Evolutionary conservation across 2,113 vertebrate genomes (phyloP).

Genomic region (Hirundichthys speculiger): DNA sequence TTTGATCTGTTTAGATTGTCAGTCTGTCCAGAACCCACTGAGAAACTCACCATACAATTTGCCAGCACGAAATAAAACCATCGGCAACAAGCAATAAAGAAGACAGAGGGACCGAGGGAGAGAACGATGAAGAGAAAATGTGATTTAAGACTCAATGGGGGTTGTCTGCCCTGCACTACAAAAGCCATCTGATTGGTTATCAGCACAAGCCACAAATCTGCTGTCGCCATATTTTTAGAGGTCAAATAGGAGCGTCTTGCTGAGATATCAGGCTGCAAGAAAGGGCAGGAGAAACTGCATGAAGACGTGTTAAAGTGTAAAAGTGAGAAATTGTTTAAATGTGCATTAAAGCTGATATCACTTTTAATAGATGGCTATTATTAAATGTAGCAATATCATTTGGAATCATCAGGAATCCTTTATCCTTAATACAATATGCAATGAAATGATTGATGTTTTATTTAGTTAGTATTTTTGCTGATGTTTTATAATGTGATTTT

Average conservation of each 20-base stretch:
- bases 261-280: constrained; percentile 38
- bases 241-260: constrained; percentile 63
- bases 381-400: no score
- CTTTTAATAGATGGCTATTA: no score
- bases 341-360: background rate
- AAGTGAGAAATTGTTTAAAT: constrained; percentile 26
- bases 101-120: constrained; percentile 47
- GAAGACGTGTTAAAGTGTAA: constrained; percentile 9
- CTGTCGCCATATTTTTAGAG: constrained; percentile 70
- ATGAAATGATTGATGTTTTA: no score
- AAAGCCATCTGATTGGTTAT: constrained; percentile 72
- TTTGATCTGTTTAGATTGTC: constrained; percentile 20
- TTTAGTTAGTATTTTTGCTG: background rate
- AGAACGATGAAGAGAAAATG: constrained; percentile 60
- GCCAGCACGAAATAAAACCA: constrained; percentile 60
- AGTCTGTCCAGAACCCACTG: constrained; percentile 11
- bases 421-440: no score
- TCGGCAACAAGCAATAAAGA: constrained; percentile 61
- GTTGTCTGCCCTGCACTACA: constrained; percentile 51
- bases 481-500: background rate
- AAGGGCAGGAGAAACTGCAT: background rate
- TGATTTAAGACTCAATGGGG: constrained; percentile 64
- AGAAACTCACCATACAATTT: constrained; percentile 47
- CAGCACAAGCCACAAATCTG: constrained; percentile 70
- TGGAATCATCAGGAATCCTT: no score